Conservation (phyloP, 2,888 invertebrate genomes). For the Pachymerium ferrugineum region DNA sequence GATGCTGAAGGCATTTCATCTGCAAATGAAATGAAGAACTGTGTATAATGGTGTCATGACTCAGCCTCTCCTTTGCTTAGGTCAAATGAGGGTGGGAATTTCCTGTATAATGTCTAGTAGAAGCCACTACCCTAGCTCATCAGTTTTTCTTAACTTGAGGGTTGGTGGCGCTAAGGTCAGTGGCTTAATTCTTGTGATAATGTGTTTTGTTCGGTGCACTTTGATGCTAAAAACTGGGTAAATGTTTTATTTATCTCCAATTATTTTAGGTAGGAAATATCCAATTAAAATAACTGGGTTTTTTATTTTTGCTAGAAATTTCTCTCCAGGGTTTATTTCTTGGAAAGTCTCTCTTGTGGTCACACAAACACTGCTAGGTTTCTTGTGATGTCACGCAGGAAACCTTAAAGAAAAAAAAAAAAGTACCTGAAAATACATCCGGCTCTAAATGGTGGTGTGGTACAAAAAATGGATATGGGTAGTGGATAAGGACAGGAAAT, state of each 20-base stretch:
- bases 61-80: slow-evolving; percentile 22
- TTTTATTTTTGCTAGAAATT: slow-evolving; percentile 5
- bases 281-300: slow-evolving; percentile 2
- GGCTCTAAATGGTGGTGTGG: background rate
- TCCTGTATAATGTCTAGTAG: slow-evolving; percentile 27
- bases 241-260: no score
- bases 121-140: slow-evolving; percentile 20
- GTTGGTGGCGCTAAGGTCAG: background rate
- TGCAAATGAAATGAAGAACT: slow-evolving; percentile 30
- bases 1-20: slow-evolving; percentile 28
- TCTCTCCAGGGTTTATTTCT: background rate
- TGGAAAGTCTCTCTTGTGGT: background rate
- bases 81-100: slow-evolving; percentile 29
- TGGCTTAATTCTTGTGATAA: slow-evolving; percentile 17
- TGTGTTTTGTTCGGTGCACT: background rate
- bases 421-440: slow-evolving; percentile 15
- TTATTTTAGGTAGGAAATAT: no score
- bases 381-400: slow-evolving; percentile 19
- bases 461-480: slow-evolving; percentile 1
- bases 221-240: no score
- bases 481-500: slow-evolving; percentile 25
- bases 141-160: slow-evolving; percentile 14
- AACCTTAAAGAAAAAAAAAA: background rate
- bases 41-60: slow-evolving; percentile 27
- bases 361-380: slow-evolving; percentile 19